Conservation (phyloP, 1,140 invertebrate genomes). For the Saccostrea glomerata region DNA sequence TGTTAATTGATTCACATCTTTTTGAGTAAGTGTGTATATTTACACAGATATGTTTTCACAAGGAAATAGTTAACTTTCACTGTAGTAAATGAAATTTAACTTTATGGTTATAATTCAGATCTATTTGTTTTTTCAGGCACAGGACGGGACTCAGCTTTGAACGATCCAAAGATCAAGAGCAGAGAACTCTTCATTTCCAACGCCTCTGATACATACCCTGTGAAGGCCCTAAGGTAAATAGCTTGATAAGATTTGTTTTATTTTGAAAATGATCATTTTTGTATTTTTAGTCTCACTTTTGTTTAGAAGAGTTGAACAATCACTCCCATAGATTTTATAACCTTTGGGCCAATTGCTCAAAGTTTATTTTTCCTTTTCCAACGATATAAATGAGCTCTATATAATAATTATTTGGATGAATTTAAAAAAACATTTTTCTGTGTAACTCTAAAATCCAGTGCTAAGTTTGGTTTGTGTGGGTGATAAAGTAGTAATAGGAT, state of each 20-base stretch:
- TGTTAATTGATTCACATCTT: not conserved
- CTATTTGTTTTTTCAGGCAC: slow-evolving; percentile 49
- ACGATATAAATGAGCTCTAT: too few relatives aligned
- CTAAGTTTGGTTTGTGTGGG: too few relatives aligned
- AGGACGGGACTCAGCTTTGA: slow-evolving; percentile 74
- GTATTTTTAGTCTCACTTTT: too few relatives aligned
- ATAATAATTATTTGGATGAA: too few relatives aligned
- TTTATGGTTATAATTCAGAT: not conserved
- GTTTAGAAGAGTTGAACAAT: too few relatives aligned
- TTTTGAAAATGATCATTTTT: too few relatives aligned
- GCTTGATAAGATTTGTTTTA: not conserved
- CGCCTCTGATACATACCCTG: slow-evolving; percentile 81
- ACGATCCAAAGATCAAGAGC: slow-evolving; percentile 79
- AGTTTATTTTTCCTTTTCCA: too few relatives aligned
- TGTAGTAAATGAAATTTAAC: not conserved
- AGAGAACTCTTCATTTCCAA: slow-evolving; percentile 82
- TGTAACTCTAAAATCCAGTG: too few relatives aligned
- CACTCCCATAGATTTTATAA: too few relatives aligned
- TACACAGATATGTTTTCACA: not conserved
- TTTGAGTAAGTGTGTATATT: not conserved
- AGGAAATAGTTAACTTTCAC: not conserved
- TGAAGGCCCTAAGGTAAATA: slow-evolving; percentile 80
- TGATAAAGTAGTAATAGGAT: too few relatives aligned
- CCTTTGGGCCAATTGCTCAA: too few relatives aligned
- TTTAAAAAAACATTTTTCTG: too few relatives aligned